Conservation (phyloP, 2,888 invertebrate genomes). For the Iphiclides podalirius region DNA sequence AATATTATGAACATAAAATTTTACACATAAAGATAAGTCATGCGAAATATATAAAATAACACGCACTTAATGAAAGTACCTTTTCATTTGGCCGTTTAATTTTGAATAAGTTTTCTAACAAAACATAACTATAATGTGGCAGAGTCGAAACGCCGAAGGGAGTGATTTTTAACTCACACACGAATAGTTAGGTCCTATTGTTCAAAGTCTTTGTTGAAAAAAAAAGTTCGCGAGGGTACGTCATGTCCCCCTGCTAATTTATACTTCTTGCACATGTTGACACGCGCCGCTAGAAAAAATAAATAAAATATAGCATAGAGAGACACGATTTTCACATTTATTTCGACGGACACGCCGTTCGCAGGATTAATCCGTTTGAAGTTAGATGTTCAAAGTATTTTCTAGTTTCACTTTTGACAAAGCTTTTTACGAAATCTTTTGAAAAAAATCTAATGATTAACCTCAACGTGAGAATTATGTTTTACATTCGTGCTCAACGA, state of each 20-base stretch:
- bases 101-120: slow-evolving; percentile 3
- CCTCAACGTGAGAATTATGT: slow-evolving; percentile 2
- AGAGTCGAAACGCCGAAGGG: slow-evolving; percentile 48
- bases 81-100: no score
- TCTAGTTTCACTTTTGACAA: no score
- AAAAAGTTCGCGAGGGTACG: slow-evolving; percentile 72
- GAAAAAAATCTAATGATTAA: slow-evolving; percentile 1
- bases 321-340: slow-evolving; percentile 71
- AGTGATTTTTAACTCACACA: slow-evolving; percentile 70
- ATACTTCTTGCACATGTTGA: slow-evolving; percentile 75
- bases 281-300: slow-evolving; percentile 68
- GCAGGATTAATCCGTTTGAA: slow-evolving; percentile 45
- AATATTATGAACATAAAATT: no score
- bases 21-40: no score
- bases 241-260: slow-evolving; percentile 74
- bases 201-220: slow-evolving; percentile 66
- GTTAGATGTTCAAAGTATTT: slow-evolving; percentile 41
- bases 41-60: no score
- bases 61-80: no score
- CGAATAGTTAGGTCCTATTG: slow-evolving; percentile 73
- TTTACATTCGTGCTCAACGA: slow-evolving; percentile 5
- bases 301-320: slow-evolving; percentile 61
- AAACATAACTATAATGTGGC: slow-evolving; percentile 32
- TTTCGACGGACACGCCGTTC: slow-evolving; percentile 41
- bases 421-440: no score